Evolutionary conservation across 2,113 vertebrate species (phyloP), one percentile per base, ranked within the genome.

Genomic region (Pomatostomus ruficeps): DNA sequence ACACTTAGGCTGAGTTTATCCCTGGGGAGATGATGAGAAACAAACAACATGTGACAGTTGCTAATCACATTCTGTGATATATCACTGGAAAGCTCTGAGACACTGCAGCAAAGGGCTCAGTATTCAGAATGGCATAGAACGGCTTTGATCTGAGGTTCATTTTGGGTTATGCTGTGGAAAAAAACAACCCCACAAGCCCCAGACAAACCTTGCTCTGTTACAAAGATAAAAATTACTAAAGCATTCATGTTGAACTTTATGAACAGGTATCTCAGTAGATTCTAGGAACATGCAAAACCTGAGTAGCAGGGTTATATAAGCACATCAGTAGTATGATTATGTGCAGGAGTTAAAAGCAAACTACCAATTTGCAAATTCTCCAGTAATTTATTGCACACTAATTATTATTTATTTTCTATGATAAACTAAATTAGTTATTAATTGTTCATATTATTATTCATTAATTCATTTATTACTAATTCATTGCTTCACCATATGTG

Each of bases 101-200:
- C 8, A 4, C 45, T 73, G 66, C 66, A 84, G 73, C 1, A 18
- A 25, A 63, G 65, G 65, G 73, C 45, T 48, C 29, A 63, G 65
- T 13, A 19, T 66, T 74, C 29, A 48, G 65, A 63, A 63, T 4
- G 55, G 55, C 62, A 42, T 7, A 58, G 40, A 38, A 35, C 21
- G 23, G 38, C 91, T 95, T 95, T 95, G 84, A 88, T 94, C 66
- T 93, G 85, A n/a, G 43, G 91, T 94, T 96, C 74, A 80, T 66
- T 83, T 90, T 80, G 71, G 91, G 90, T 95, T 95, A 80, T 28
- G 59, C 54, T 16, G 29, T 11, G 33, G 21, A 12, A 17, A 65
- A 22, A 35, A 31, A 19, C n/a, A 33, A 6, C 1, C 21, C 33
- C 38, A 61, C 51, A 68, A 86, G 13, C 36, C 49, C 45, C 74